Percentiles rank a stretch among this genome's conserved stretches.
Evolutionary conservation across 1,140 invertebrate species (phyloP).

Genomic region (Cotesia chilonis): DNA sequence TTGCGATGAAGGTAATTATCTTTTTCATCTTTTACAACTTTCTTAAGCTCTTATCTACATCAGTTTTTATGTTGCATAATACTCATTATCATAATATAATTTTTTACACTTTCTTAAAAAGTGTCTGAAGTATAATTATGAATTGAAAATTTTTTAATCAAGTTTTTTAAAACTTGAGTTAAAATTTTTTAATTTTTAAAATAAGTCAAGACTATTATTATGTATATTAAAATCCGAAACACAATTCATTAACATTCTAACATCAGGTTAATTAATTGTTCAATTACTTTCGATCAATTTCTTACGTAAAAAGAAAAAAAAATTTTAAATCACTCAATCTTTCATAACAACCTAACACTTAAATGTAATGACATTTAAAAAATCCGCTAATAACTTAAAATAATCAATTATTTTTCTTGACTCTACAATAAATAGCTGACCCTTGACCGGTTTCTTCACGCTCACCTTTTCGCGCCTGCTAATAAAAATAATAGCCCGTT

Average conservation of each 20-base stretch:
- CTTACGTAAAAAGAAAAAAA: not conserved
- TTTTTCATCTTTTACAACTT: not conserved
- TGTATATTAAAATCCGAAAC: too few relatives aligned
- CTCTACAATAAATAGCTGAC: not conserved
- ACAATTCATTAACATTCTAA: too few relatives aligned
- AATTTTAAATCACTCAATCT: not conserved
- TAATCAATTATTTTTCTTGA: not conserved
- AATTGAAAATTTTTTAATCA: too few relatives aligned
- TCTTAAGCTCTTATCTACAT: not conserved
- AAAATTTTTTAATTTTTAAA: too few relatives aligned
- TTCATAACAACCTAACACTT: too few relatives aligned
- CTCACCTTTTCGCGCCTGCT: not conserved
- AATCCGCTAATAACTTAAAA: constrained; percentile 1
- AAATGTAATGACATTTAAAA: too few relatives aligned
- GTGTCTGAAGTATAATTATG: too few relatives aligned
- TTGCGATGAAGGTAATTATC: constrained; percentile 71
- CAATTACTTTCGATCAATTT: not conserved
- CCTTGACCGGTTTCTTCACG: not conserved
- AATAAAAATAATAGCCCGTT: not conserved
- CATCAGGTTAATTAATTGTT: too few relatives aligned
- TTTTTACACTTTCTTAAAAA: too few relatives aligned
- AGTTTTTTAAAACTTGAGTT: too few relatives aligned
- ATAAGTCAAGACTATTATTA: too few relatives aligned
- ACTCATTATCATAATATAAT: not conserved
- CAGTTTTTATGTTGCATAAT: not conserved